Percentiles rank a stretch among this genome's conserved stretches.
Evolutionary conservation across 2,888 invertebrate genomes (phyloP).

Genomic region (Drosophila melanocephala): DNA sequence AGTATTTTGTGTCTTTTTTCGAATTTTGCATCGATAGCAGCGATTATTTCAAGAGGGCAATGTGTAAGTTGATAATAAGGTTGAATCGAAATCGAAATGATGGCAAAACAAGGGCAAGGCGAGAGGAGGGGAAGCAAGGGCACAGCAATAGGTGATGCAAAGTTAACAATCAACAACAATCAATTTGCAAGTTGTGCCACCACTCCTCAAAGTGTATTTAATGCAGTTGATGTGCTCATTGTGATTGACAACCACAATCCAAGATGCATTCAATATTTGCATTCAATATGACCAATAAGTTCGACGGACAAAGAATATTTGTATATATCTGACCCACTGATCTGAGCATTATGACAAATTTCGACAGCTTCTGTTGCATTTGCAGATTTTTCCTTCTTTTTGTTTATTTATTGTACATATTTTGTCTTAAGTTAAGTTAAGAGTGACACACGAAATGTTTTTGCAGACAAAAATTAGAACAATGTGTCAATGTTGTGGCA

Average conservation of each 20-base stretch:
- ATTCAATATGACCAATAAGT: neutral
- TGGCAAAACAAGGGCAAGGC: neutral
- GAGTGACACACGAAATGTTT: slow-evolving; percentile 32
- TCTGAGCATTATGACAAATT: neutral
- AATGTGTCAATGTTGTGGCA: slow-evolving; percentile 57
- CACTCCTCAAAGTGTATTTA: neutral
- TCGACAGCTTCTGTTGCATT: slow-evolving; percentile 22
- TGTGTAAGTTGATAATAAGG: neutral
- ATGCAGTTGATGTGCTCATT: neutral
- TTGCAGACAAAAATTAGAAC: slow-evolving; percentile 66
- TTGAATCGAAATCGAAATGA: neutral
- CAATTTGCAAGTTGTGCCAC: neutral
- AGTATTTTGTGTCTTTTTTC: neutral
- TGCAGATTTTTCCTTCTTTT: neutral
- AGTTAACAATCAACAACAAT: neutral
- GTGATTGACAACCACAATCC: neutral
- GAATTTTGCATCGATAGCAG: neutral
- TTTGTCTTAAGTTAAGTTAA: slow-evolving; percentile 9
- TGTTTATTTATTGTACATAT: slow-evolving; percentile 5
- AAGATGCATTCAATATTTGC: neutral
- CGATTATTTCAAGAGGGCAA: neutral
- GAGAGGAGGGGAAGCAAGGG: neutral
- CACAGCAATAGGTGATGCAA: neutral
- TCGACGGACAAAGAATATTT: neutral
- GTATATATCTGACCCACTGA: neutral